Evolutionary conservation across 2,888 invertebrate genomes (phyloP), one percentile per base, ranked within the genome.

Genomic region (Melinaea menophilus): DNA sequence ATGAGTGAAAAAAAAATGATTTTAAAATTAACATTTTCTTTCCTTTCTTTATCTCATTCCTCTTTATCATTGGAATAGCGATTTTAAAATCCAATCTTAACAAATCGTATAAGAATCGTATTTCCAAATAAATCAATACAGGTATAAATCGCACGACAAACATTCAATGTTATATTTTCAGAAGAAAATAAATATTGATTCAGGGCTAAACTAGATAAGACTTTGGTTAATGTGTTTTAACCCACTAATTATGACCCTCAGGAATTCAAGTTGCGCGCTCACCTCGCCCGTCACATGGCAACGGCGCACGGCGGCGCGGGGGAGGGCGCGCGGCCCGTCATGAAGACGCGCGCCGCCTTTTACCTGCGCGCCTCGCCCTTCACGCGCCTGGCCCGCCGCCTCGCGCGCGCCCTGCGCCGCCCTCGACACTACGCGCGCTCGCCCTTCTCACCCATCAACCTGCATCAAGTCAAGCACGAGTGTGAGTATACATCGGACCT

Each of bases 271-370:
- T 88, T 98, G 76, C 98, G 98, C 91, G 96, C 97, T 66, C 98
- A 98, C 87, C 92, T 99, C 75, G 96, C 96, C 68, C 94, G 98
- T 67, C 98, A 99, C 91, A 96, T 98, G 88, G 97, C 97, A 63
- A 96, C 96, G 73, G 96, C 97, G 63, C 98, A 98, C 89, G 96
- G 96, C 65, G 89, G 74, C 91, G 96, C 63, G 77, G 78, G 97
- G 79, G 89, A 84, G 79, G 89, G 89, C 81, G 88, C 98, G 65
- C 93, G 98, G 63, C 98, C 98, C 60, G 97, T 98, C 56, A 97
- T 98, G 97, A 98, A 98, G 92, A 98, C 98, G 61, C 94, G 98
- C 79, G 97, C 98, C 72, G 98, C 98, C 66, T 98, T 99, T 92
- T 98, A 97, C 92, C 92, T 98, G 79, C 95, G 96, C 84, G 98